Conservation (phyloP, 2,888 invertebrate species). For the Xestia c-nigrum region DNA sequence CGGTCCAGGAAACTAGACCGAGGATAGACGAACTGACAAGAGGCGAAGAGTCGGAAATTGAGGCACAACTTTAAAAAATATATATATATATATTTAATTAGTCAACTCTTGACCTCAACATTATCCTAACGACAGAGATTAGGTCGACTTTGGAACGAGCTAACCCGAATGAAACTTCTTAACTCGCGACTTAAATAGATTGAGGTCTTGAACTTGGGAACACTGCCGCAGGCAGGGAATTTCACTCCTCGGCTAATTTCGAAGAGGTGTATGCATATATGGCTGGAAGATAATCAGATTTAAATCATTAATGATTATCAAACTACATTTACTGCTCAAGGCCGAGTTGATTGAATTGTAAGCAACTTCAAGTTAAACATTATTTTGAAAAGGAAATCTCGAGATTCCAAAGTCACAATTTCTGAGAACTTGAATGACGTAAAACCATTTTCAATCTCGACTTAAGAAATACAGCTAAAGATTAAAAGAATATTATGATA, state of each 20-base stretch:
- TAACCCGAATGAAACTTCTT: too few species aligned
- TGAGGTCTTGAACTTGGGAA: too few species aligned
- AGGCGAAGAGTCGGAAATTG: not conserved
- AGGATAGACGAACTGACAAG: not conserved
- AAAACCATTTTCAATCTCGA: not conserved
- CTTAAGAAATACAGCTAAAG: slow-evolving; percentile 26
- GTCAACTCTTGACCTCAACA: too few species aligned
- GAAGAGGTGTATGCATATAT: too few species aligned
- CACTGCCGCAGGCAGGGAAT: too few species aligned
- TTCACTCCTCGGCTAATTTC: too few species aligned
- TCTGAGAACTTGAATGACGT: slow-evolving; percentile 9
- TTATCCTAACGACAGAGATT: too few species aligned
- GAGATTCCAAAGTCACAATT: not conserved
- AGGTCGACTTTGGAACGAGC: too few species aligned
- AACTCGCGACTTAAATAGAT: too few species aligned
- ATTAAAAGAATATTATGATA: slow-evolving; percentile 28
- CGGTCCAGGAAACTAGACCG: not conserved
- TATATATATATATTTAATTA: too few species aligned
- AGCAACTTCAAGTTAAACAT: not conserved
- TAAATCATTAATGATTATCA: not conserved
- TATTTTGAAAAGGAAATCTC: slow-evolving; percentile 11
- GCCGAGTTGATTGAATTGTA: not conserved
- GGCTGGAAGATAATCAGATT: not conserved
- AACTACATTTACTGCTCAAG: not conserved
- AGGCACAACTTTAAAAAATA: too few species aligned